A percentile compares a stretch with the other conserved stretches of the same genome.
Evolutionary conservation across 2,888 invertebrate genomes (phyloP).

Genomic region (Lycophotia porphyrea): DNA sequence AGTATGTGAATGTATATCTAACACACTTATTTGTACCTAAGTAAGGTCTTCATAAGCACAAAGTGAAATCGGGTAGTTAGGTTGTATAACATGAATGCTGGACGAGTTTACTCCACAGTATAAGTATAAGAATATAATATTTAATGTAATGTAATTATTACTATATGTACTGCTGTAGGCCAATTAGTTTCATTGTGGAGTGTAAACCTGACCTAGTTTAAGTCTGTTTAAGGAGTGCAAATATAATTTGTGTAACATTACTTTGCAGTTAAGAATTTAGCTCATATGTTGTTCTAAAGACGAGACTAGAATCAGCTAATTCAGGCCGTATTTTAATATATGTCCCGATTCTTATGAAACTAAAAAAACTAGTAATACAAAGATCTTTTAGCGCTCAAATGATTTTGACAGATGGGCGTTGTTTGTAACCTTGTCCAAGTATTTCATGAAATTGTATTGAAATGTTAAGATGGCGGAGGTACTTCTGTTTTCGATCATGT

Average conservation of each 20-base stretch:
- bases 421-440: background rate
- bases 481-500: background rate
- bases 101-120: slow-evolving; percentile 63
- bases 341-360: background rate
- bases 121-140: slow-evolving; percentile 47
- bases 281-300: slow-evolving; percentile 22
- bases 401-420: background rate
- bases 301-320: slow-evolving; percentile 20
- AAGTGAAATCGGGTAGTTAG: slow-evolving; percentile 53
- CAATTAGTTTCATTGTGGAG: slow-evolving; percentile 30
- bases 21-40: slow-evolving; percentile 43
- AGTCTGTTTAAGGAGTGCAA: slow-evolving; percentile 38
- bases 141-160: slow-evolving; percentile 24
- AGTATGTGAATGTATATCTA: slow-evolving; percentile 30
- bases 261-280: slow-evolving; percentile 45
- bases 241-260: slow-evolving; percentile 58
- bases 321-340: slow-evolving; percentile 30
- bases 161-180: slow-evolving; percentile 34
- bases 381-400: background rate
- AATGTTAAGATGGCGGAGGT: background rate
- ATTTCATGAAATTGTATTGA: background rate
- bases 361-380: background rate
- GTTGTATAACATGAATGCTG: slow-evolving; percentile 38
- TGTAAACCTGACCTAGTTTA: slow-evolving; percentile 21
- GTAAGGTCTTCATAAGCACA: slow-evolving; percentile 49